These are phyloP conservation scores for Mesocentrotus franciscanus DNA, from an alignment of 53 echinoderm and acorn worm species.

Conservation along the genomic window DNA sequence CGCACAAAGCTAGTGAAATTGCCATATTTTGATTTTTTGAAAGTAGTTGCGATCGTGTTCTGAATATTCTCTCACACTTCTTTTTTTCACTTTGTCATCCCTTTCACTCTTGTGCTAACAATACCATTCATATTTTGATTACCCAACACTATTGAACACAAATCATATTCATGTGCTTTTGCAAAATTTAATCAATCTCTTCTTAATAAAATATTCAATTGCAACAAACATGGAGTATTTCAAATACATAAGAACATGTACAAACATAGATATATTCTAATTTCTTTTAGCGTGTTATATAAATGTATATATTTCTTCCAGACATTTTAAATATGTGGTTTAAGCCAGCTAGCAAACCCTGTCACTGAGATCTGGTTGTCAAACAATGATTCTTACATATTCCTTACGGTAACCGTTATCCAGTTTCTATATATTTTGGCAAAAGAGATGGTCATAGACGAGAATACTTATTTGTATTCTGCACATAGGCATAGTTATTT, in stretches of 20 bases:
- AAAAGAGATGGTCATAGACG: neutral
- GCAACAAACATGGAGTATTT: slow-evolving; percentile 29
- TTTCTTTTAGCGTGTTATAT: neutral
- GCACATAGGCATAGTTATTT: neutral
- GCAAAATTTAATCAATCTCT: slow-evolving; percentile 56
- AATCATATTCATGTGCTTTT: slow-evolving; percentile 32
- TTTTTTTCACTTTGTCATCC: neutral
- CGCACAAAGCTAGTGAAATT: too few relatives aligned
- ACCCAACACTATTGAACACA: neutral
- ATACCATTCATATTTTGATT: neutral
- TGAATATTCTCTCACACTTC: too few relatives aligned
- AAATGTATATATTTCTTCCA: slow-evolving; percentile 3
- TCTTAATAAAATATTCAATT: slow-evolving; percentile 60
- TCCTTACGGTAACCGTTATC: neutral
- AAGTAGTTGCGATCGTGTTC: too few relatives aligned
- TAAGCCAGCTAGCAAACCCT: slow-evolving; percentile 70
- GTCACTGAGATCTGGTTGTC: slow-evolving; percentile 63
- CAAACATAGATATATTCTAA: slow-evolving; percentile 42
- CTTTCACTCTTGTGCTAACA: neutral
- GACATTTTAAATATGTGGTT: slow-evolving; percentile 23
- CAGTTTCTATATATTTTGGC: slow-evolving; percentile 1
- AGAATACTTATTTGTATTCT: neutral
- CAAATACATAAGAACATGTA: slow-evolving; percentile 58
- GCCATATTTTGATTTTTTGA: too few relatives aligned
- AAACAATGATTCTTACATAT: neutral